Base-by-base conservation (phyloP, 23 tunicate genomes). In the Oikopleura albicans region DNA sequence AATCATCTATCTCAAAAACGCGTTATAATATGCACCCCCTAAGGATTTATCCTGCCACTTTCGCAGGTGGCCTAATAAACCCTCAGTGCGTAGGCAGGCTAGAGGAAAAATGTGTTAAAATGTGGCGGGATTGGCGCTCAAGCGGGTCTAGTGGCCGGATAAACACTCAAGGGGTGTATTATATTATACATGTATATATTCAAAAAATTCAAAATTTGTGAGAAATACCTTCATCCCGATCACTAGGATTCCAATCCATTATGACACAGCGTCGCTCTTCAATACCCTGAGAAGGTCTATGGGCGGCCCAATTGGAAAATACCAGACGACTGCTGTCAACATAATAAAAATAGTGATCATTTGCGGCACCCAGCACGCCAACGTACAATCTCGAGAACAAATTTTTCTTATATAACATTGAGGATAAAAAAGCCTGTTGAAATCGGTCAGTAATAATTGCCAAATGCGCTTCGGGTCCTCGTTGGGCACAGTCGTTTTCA, bases 371-470 rank as follows among this genome's bases (percentile, higher is more conserved):
- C 2, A 22, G 79, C 4, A 71, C 37, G 33, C 79, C 79, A 31
- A 71, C 31, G 37, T 16, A 71, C 4, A 37, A 37, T 4, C 34
- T 16, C 37, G 79, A 27, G 4, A 16, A 27, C 28, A 71, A 37
- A 71, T 71, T 27, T 16, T 2, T 16, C 34, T 37, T 4, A 29
- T 71, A 71, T 16, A 71, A 71, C 35, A 12, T 16, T 22, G 79
- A 27, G 27, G 36, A 34, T 34, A 71, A 2, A 37, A 71, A 71
- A 27, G 79, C 79, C 31, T 71, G 27, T 2, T 71, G 79, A 29
- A 16, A 71, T 71, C 35, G 79, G 79, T 71, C 31, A 2, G 79
- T 71, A 37, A 71, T 71, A 31, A 71, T 71, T 2, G 79, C 79
- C 34, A 71, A 29, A 37, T 71, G 79, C 27, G 79, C 33, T 34